Base-by-base conservation (phyloP, 2,888 invertebrate genomes). In the Eilema griseolum region DNA sequence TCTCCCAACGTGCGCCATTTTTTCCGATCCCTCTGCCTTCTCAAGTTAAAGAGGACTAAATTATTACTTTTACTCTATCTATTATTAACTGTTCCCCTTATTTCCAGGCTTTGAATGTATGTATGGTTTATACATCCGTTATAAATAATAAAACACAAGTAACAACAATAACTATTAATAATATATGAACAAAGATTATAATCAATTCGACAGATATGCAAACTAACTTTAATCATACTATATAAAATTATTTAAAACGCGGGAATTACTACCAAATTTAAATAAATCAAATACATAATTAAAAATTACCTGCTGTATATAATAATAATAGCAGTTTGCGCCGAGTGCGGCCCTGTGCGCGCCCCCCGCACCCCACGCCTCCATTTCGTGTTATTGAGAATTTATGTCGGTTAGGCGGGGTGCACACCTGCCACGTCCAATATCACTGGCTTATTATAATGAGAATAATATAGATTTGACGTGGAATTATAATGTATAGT, bases 301-400 rank as follows among this genome's bases (percentile, higher is more conserved):
- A 52, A n/a, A 52, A 52, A 52, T n/a, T 52, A 52, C 52, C n/a
- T 52, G 52, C 10, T 52, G 10, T 23, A 41, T 79, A 41, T 79
- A 82, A 79, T 80, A 80, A 78, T 77, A 79, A 65, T 62, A 56
- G 1, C 46, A 26, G 4, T 7, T 26, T 1, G 1, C n/a, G 65
- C 37, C 7, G 62, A 84, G 78, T 87, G n/a, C 85, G 84, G 61
- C 81, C 88, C 90, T 90, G 87, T 61, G 61, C 41, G 76, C 84
- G 85, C 83, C 87, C 85, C 66, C 87, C 73, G 61, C 74, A 23
- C 71, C 89, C 91, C 90, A 83, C 90, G 87, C 90, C 90, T 86
- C 94, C 92, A 91, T 92, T 94, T 93, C 93, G 94, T 94, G 95
- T 95, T 95, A 95, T 95, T 94, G 94, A 92, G 95, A 95, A 95